These are phyloP conservation scores for Gasterosteus aculeatus DNA, from an alignment of 2,113 vertebrate species.

Conservation along the genomic window DNA sequence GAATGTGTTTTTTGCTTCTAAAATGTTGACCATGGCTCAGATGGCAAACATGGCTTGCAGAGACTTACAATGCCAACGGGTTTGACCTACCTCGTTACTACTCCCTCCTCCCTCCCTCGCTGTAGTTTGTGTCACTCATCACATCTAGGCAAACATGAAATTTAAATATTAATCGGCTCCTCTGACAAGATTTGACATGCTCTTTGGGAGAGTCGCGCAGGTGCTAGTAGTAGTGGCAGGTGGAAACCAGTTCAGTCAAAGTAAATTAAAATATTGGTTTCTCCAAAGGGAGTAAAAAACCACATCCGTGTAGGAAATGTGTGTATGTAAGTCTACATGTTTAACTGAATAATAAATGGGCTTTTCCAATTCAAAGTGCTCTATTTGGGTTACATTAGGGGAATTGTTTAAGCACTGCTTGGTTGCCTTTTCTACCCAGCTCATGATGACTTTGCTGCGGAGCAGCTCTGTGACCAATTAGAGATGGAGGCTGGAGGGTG, in stretches of 20 bases:
- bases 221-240: conserved; percentile 9
- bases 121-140: conserved; percentile 35
- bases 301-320: background rate
- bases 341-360: conserved; percentile 23
- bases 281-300: background rate
- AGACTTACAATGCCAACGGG: background rate
- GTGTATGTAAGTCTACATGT: background rate
- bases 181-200: conserved; percentile 58
- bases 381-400: conserved; percentile 21
- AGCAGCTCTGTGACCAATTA: conserved; percentile 25
- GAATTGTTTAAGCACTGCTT: conserved; percentile 17
- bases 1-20: background rate
- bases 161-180: conserved; percentile 73
- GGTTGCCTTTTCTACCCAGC: conserved; percentile 4
- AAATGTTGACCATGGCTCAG: background rate
- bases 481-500: conserved; percentile 4
- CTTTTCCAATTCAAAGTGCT: conserved; percentile 7
- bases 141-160: conserved; percentile 61
- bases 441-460: conserved; percentile 26
- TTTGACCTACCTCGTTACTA: conserved; percentile 3
- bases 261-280: background rate
- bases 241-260: conserved; percentile 31
- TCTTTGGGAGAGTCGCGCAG: conserved; percentile 51
- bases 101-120: conserved; percentile 19
- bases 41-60: background rate